Conservation (phyloP, 2,113 vertebrate species). For the Astatoreochromis straeleni region DNA sequence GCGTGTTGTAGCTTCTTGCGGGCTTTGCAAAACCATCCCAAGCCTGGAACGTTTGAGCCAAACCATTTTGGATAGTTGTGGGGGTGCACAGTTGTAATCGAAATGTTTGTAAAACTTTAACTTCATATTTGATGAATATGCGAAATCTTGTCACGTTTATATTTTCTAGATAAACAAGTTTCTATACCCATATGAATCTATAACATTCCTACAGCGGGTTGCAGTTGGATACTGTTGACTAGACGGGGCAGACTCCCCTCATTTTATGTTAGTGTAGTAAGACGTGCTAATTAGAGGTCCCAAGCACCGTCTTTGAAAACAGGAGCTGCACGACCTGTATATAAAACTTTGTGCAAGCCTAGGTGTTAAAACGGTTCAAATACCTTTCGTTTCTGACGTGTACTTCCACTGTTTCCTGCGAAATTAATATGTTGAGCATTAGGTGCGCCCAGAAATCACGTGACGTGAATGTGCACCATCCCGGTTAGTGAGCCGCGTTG, state of each 20-base stretch:
- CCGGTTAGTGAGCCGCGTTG: neutral
- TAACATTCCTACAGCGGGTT: neutral
- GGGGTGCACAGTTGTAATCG: neutral
- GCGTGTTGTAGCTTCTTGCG: neutral
- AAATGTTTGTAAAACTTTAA: neutral
- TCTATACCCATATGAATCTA: fast-evolving
- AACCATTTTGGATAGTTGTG: slow-evolving; percentile 12
- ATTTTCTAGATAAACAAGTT: neutral
- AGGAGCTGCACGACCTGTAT: neutral
- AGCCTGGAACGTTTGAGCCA: neutral
- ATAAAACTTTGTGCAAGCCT: neutral
- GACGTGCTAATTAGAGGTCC: slow-evolving; percentile 19
- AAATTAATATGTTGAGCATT: neutral
- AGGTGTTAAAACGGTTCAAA: neutral
- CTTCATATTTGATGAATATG: fast-evolving
- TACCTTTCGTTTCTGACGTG: neutral
- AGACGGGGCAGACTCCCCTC: neutral
- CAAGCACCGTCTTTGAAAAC: neutral
- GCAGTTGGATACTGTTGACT: neutral
- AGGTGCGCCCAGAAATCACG: neutral
- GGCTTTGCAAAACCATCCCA: neutral
- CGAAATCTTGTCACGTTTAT: fast-evolving
- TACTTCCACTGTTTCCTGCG: neutral
- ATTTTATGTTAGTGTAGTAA: neutral
- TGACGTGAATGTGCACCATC: neutral